phyloP scores from a whole-genome alignment of 1,140 invertebrate genomes.

The Drosophila ficusphila region DNA sequence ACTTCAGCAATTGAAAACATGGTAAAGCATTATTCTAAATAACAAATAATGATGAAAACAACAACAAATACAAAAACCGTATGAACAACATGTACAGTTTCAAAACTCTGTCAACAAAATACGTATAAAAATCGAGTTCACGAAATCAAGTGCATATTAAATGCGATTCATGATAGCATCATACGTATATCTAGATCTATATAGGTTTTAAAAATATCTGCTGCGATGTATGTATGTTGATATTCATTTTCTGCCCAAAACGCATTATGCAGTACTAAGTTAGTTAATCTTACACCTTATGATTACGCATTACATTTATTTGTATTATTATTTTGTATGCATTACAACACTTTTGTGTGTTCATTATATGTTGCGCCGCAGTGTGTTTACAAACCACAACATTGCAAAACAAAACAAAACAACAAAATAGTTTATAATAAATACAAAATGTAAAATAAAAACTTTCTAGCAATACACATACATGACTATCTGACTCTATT shows the following conservation, averaged over 20 bases:
- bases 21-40: slow-evolving; percentile 62
- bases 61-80: slow-evolving; percentile 17
- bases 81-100: slow-evolving; percentile 68
- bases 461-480: slow-evolving; percentile 76
- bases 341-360: slow-evolving; percentile 71
- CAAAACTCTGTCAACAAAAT: slow-evolving; percentile 45
- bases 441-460: slow-evolving; percentile 77
- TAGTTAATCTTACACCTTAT: slow-evolving; percentile 56
- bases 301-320: slow-evolving; percentile 60
- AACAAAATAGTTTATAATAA: slow-evolving; percentile 58
- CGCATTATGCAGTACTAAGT: slow-evolving; percentile 74
- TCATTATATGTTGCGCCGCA: slow-evolving; percentile 65
- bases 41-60: slow-evolving; percentile 23
- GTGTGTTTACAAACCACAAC: slow-evolving; percentile 58
- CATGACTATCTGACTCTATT: slow-evolving; percentile 37
- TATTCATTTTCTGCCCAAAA: slow-evolving; percentile 68
- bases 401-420: slow-evolving; percentile 54
- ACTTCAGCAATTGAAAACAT: slow-evolving; percentile 24
- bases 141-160: slow-evolving; percentile 32
- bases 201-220: slow-evolving; percentile 42
- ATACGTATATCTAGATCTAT: slow-evolving; percentile 33
- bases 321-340: slow-evolving; percentile 78
- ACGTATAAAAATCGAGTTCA: slow-evolving; percentile 15
- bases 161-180: slow-evolving; percentile 19
- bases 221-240: slow-evolving; percentile 39